Conservation (phyloP, 2,113 vertebrate genomes). For the Plecturocebus donacophilus region DNA sequence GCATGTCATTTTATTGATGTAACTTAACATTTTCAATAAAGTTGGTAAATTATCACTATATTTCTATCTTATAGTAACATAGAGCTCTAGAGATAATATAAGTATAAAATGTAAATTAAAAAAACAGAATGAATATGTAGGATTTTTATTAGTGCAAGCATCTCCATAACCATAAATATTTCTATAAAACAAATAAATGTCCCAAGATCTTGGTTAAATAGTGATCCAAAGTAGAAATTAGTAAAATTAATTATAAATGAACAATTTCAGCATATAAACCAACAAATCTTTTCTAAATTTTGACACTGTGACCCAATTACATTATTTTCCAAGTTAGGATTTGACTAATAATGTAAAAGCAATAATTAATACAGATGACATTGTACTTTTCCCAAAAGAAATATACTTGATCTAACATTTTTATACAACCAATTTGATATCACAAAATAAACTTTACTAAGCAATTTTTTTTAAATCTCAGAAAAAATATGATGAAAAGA, state of each 20-base stretch:
- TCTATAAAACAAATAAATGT: conserved; percentile 15
- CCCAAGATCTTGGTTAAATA: not conserved
- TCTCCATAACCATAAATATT: conserved; percentile 23
- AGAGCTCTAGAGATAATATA: not conserved
- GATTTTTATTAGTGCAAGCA: conserved; percentile 60
- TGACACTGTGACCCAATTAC: not conserved
- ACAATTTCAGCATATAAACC: conserved; percentile 20
- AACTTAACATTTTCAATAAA: not conserved
- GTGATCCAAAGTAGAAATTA: conserved; percentile 21
- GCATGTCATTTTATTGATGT: not conserved
- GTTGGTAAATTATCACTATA: not conserved
- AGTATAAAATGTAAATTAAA: not conserved
- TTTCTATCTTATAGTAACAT: not conserved
- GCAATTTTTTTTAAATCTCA: conserved; percentile 4
- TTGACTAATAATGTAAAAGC: conserved; percentile 38
- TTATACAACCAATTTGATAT: not conserved
- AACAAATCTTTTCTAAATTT: not conserved
- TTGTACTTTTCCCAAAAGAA: conserved; percentile 2
- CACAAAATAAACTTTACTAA: conserved; percentile 41
- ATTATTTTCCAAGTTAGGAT: conserved; percentile 51
- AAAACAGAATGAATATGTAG: not conserved
- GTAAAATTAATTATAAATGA: conserved; percentile 13
- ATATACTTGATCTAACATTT: conserved; percentile 25
- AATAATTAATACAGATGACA: conserved; percentile 13
- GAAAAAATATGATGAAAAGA: not conserved